These are phyloP conservation scores for Ormyrus labotus DNA, from an alignment of 2,888 invertebrate species.

Conservation along the genomic window DNA sequence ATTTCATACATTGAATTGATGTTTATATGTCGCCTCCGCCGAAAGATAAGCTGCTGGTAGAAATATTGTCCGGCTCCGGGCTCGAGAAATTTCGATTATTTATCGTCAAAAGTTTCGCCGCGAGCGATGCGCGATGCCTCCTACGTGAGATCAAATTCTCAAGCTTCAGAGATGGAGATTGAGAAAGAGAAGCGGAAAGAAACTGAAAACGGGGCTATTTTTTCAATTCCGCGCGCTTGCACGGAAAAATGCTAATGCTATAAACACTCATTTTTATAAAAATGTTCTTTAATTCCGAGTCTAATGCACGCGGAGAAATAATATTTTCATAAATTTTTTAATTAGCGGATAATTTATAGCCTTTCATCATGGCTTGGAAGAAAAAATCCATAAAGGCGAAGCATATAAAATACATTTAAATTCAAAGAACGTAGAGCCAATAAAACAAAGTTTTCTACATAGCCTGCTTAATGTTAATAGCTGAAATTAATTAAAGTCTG, in stretches of 20 bases:
- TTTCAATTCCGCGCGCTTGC: not conserved
- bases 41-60: constrained; percentile 68
- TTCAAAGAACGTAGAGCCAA: constrained; percentile 55
- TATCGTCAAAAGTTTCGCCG: constrained; percentile 34
- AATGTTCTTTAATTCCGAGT: constrained; percentile 50
- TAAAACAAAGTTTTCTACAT: constrained; percentile 55
- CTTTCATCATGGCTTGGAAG: constrained; percentile 42
- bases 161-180: constrained; percentile 19
- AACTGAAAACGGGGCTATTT: not conserved
- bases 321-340: constrained; percentile 56
- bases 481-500: constrained; percentile 54
- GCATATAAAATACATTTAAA: constrained; percentile 55
- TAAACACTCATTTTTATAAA: constrained; percentile 46
- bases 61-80: constrained; percentile 59
- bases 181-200: constrained; percentile 14
- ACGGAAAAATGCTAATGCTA: constrained; percentile 44
- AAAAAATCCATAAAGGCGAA: constrained; percentile 52
- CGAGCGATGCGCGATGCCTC: constrained; percentile 6
- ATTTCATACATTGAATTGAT: constrained; percentile 75
- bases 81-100: constrained; percentile 43
- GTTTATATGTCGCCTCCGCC: constrained; percentile 71
- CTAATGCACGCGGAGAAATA: constrained; percentile 37
- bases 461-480: constrained; percentile 54
- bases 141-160: constrained; percentile 16
- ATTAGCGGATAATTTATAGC: constrained; percentile 57